phyloP scores from a whole-genome alignment of 2,113 vertebrate genomes.

The Bujurquina vittata region DNA sequence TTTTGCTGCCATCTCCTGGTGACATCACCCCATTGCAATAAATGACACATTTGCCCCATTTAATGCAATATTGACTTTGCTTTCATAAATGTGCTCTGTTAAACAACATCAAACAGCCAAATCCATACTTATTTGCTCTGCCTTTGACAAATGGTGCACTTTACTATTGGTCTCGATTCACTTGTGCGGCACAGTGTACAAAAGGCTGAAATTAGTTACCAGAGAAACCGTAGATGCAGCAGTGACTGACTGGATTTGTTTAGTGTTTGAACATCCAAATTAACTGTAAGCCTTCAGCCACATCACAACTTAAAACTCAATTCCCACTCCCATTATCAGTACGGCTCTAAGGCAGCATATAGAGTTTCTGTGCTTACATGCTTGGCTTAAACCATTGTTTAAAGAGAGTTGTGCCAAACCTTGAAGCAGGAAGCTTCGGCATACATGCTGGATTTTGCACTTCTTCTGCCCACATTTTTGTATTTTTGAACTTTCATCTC shows the following conservation, averaged over 20 bases:
- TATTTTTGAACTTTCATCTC: conserved; percentile 9
- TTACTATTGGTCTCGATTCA: not conserved
- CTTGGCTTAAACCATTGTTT: conserved; percentile 12
- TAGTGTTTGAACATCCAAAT: not conserved
- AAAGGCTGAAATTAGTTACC: not conserved
- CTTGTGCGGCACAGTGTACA: not conserved
- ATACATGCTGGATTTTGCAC: conserved; percentile 2
- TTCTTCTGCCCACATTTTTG: conserved; percentile 12
- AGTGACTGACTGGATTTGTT: not conserved
- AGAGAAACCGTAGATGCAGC: conserved; percentile 1
- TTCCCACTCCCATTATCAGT: not conserved
- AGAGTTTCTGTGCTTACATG: not conserved
- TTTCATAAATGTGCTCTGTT: not conserved
- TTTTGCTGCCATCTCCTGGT: conserved; percentile 72
- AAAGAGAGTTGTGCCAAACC: not conserved
- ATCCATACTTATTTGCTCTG: not conserved
- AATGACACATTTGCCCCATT: not conserved
- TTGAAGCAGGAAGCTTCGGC: conserved; percentile 3
- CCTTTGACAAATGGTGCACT: not conserved
- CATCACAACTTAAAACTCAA: not conserved
- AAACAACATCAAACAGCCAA: not conserved
- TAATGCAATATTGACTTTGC: not conserved
- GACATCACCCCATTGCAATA: conserved; percentile 6
- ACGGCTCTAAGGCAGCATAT: not conserved
- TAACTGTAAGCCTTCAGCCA: not conserved